Percentiles rank a stretch among this genome's conserved stretches.
phyloP scores from a whole-genome alignment of 2,797 vertebrate species.

The Lutjanus argentimaculatus region DNA sequence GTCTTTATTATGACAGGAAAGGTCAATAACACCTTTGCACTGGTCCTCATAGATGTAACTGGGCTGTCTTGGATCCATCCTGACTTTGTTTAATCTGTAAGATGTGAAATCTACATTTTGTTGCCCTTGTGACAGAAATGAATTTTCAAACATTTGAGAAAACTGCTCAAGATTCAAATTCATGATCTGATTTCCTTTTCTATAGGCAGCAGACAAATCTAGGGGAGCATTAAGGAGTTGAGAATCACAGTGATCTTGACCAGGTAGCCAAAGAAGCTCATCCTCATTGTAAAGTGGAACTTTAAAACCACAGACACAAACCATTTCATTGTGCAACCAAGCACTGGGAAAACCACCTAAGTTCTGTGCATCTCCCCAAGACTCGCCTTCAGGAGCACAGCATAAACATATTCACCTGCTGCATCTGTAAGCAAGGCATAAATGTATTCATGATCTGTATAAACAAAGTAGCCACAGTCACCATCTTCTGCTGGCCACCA shows the following conservation, averaged over 20 bases:
- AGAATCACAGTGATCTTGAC: slow-evolving; percentile 85
- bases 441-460: slow-evolving; percentile 93
- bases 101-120: slow-evolving; percentile 90
- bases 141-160: slow-evolving; percentile 93
- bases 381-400: slow-evolving; percentile 90
- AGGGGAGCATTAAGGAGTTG: slow-evolving; percentile 89
- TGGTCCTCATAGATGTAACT: slow-evolving; percentile 77
- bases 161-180: slow-evolving; percentile 93
- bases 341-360: slow-evolving; percentile 81
- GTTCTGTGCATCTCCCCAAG: slow-evolving; percentile 82
- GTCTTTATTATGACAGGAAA: slow-evolving; percentile 81
- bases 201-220: slow-evolving; percentile 93
- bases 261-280: slow-evolving; percentile 91
- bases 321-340: slow-evolving; percentile 87
- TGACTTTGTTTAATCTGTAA: slow-evolving; percentile 91
- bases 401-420: slow-evolving; percentile 92
- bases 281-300: slow-evolving; percentile 92
- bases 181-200: slow-evolving; percentile 91
- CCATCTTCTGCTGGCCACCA: slow-evolving; percentile 97
- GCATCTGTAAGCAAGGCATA: slow-evolving; percentile 96
- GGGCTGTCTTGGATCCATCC: slow-evolving; percentile 86
- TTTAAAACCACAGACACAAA: slow-evolving; percentile 94
- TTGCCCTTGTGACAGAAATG: slow-evolving; percentile 87
- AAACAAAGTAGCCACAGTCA: slow-evolving; percentile 96
- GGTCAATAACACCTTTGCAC: slow-evolving; percentile 86